Evolutionary conservation across 2,888 invertebrate genomes (phyloP).

Genomic region (Coelinius sp.): DNA sequence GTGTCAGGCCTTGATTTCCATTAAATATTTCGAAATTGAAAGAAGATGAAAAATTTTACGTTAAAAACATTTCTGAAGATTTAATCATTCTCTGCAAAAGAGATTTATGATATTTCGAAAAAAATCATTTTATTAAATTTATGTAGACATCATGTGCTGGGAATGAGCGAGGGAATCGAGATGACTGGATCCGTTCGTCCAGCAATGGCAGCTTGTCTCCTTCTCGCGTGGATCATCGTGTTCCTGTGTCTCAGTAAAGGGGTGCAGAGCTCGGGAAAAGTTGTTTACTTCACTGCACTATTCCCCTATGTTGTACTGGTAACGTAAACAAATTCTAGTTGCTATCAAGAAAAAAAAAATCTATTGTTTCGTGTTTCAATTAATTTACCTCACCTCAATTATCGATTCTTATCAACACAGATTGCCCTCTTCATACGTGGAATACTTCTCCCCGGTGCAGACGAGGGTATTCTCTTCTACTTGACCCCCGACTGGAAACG

Average conservation of each 20-base stretch:
- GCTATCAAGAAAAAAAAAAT: neutral
- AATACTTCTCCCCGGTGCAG: conserved; percentile 84
- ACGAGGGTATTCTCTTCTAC: conserved; percentile 84
- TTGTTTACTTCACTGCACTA: conserved; percentile 83
- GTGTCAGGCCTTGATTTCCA: too few species aligned
- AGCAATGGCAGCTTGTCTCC: conserved; percentile 81
- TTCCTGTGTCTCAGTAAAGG: conserved; percentile 85
- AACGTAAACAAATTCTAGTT: conserved; percentile 65
- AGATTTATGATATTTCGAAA: neutral
- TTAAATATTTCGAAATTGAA: too few species aligned
- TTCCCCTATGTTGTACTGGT: conserved; percentile 84
- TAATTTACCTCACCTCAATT: too few species aligned
- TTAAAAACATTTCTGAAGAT: too few species aligned
- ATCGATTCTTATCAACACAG: too few species aligned
- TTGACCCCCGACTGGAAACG: conserved; percentile 84
- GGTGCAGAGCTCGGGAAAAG: conserved; percentile 85
- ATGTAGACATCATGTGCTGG: conserved; percentile 75
- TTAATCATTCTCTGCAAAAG: too few species aligned
- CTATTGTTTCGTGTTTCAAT: too few species aligned
- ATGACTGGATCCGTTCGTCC: conserved; percentile 78
- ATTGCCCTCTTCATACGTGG: conserved; percentile 80
- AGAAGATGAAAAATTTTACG: too few species aligned
- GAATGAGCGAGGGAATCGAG: conserved; percentile 82
- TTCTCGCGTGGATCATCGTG: conserved; percentile 85
- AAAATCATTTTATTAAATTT: neutral